These are phyloP conservation scores for Seriola aureovittata DNA, from an alignment of 2,113 vertebrate genomes.

Conservation along the genomic window DNA sequence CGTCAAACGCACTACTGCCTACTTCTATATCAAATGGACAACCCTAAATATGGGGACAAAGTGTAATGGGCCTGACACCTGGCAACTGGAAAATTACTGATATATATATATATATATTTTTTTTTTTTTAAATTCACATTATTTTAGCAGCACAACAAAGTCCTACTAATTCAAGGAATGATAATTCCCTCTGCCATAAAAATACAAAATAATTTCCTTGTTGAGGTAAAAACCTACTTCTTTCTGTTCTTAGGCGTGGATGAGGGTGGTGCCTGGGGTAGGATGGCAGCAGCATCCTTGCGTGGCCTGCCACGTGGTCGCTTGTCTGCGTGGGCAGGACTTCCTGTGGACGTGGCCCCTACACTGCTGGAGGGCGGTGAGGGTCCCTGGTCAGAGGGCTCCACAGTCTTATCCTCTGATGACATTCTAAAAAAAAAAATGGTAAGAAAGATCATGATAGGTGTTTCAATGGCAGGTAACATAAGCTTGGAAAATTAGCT, in stretches of 20 bases:
- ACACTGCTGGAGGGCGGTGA: constrained; percentile 89
- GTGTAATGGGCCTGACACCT: no score
- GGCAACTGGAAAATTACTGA: no score
- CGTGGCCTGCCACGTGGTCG: constrained; percentile 97
- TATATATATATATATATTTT: no score
- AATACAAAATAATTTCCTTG: neutral
- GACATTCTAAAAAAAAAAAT: constrained; percentile 88
- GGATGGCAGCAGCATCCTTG: constrained; percentile 92
- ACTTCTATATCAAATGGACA: neutral
- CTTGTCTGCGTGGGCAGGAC: constrained; percentile 94
- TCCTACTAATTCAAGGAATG: neutral
- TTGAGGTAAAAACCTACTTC: constrained; percentile 88
- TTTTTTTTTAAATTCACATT: no score
- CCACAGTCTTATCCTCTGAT: constrained; percentile 96
- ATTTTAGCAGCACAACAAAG: neutral
- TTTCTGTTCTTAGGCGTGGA: constrained; percentile 93
- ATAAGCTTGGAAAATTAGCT: neutral
- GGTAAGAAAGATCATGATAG: neutral
- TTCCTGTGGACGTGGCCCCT: constrained; percentile 91
- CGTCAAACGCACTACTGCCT: neutral
- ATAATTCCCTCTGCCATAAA: neutral
- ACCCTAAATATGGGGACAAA: no score
- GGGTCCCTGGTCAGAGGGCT: constrained; percentile 90
- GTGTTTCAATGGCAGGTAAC: neutral
- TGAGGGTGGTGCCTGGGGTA: constrained; percentile 71